Evolutionary conservation across 2,113 vertebrate genomes (phyloP), one percentile per base, ranked within the genome.

Genomic region (Aramus guarauna): DNA sequence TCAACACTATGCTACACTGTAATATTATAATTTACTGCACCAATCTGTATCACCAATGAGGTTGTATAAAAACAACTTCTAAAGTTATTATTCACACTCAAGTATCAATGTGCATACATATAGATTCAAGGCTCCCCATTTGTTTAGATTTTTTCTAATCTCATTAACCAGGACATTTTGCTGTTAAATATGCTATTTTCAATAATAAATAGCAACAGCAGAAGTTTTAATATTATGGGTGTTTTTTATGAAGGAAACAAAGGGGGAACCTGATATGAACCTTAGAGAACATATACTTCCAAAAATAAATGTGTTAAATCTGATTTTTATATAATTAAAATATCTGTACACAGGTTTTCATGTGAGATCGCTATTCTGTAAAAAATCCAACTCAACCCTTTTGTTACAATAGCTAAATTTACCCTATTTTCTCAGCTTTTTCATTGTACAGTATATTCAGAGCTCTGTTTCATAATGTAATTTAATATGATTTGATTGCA

Each of bases 381-480:
- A 97, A 98, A 98, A 98, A 98, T 86, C 80, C 90, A 89, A 83
- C 80, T 96, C 88, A 96, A 95, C 45, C 68, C 56, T 85, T 88
- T 96, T 95, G 39, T 84, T 59, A 94, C 5, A 13, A 83, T 79
- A 97, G 60, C 77, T 93, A 90, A 94, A 95, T 90, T 88, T 94
- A 91, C 68, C 85, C 66, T 96, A 96, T 67, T 94, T 95, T 94
- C 97, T 97, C 96, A 88, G 85, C 68, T 96, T 98, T 97, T 90
- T 94, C 94, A 97, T 97, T 96, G 96, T 96, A 98, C 98, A 98
- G 98, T 98, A 98, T 98, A 98, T 98, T 98, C 98, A 98, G 97
- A 98, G 94, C 82, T 97, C 91, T 98, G 96, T 96, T 98, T 98
- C 94, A 96, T 95, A 92, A 97, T 96, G 96, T 97, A 94, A 95